Evolutionary conservation across 1,140 invertebrate genomes (phyloP), one percentile per base, ranked within the genome.

Genomic region (Drosophila willistoni): DNA sequence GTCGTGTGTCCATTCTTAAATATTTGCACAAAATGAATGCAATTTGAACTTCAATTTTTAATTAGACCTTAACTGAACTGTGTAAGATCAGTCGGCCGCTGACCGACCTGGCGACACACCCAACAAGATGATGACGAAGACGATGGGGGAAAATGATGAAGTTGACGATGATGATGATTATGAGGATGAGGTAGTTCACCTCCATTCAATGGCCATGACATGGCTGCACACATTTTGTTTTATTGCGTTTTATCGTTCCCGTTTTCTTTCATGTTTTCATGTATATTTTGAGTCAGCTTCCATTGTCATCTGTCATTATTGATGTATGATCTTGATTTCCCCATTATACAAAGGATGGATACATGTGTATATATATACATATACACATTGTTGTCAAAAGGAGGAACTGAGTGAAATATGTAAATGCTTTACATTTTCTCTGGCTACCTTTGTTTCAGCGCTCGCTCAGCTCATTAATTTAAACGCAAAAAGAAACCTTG

Each of bases 301-400:
- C 79, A 82, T 81, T 89, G 84, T 89, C 80, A 84, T 71, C 64
- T 76, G 84, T 81, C 81, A 80, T 89, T 89, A 89, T 89, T 89
- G 84, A 89, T 89, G 84, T 81, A 89, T 78, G 84, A 84, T 89
- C 84, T 90, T 79, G 84, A 87, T 89, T 89, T 79, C 73, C 60
- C 56, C 59, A 25, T 72, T 68, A 62, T 66, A 77, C 71, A 68
- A 86, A 73, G 70, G 71, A 66, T 70, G 60, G 29, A 39, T 54
- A 25, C 22, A 25, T 25, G 3, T 3, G 51, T 54, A 61, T 42
- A 47, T 42, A 68, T 39, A 64, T 67, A 66, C 70, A 9, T 36
- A 36, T 12, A 36, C 7, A 22, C 44, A 51, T 51, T 79, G 76
- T 79, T 79, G 73, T 64, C 76, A 76, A 22, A 51, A 19, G 17